Percentiles rank a stretch among this genome's conserved stretches.
Evolutionary conservation across 1,140 invertebrate species (phyloP).

Genomic region (Leptonema lineaticorne): DNA sequence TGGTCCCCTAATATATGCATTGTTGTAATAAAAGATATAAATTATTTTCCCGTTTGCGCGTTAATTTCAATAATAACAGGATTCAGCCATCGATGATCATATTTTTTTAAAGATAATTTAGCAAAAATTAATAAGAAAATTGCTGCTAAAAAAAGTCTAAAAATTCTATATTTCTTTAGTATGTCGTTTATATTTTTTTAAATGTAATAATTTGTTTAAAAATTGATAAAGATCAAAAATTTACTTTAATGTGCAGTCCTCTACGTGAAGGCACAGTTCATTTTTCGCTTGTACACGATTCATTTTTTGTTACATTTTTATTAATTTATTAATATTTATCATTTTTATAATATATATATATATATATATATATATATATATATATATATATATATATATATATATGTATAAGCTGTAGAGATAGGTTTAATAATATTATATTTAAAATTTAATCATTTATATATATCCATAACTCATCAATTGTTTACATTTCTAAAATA

Average conservation of each 20-base stretch:
- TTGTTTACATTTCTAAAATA: too few relatives aligned
- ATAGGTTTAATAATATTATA: too few relatives aligned
- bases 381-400: background rate
- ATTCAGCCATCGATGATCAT: background rate
- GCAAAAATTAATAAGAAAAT: background rate
- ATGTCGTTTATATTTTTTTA: too few relatives aligned
- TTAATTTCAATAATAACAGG: background rate
- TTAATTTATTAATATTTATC: background rate
- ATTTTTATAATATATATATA: background rate
- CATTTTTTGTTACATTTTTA: background rate
- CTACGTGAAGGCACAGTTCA: slow-evolving; percentile 23
- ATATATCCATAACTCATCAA: too few relatives aligned
- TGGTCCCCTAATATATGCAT: slow-evolving; percentile 17
- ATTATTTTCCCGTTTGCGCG: background rate
- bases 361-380: background rate
- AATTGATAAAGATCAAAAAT: background rate
- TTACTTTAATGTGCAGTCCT: slow-evolving; percentile 16
- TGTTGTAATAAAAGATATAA: background rate
- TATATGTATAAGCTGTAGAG: background rate
- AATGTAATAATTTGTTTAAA: too few relatives aligned
- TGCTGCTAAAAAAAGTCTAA: background rate
- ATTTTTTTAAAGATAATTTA: too few relatives aligned
- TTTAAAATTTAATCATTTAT: too few relatives aligned
- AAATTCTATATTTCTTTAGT: too few relatives aligned
- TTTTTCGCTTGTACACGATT: background rate